Evolutionary conservation across 2,113 vertebrate species (phyloP), one percentile per base, ranked within the genome.

Genomic region (Alosa alosa): DNA sequence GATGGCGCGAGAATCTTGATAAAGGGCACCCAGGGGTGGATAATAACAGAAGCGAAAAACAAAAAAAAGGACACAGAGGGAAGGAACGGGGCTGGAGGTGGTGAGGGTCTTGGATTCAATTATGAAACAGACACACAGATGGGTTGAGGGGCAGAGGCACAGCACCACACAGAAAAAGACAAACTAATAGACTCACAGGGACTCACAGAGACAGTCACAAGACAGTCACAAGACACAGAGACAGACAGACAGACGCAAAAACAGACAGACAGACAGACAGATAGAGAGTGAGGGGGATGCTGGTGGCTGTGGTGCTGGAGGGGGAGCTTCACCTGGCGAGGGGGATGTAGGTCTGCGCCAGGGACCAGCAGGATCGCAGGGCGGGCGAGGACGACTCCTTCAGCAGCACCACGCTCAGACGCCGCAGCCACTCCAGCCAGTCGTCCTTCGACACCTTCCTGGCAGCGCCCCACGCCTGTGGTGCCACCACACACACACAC

Each of bases 401-500:
- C 83, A 99, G 95, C 89, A 99, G 92, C 89, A 99, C 98, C 83
- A 99, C 94, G 85, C 98, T 99, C 90, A 99, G 92, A 3, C 98
- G 91, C 64, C 98, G 94, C 85, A 99, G 94, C 98, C 98, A 99
- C 81, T 99, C 98, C 90, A 99, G 92, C 98, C 98, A 99, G 90
- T 99, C 98, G 31, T 99, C 98, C 92, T 99, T 99, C 91, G 98
- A 99, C 89, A 99, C 98, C 92, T 99, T 97, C 60, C 98, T 96
- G 86, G 98, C 97, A 0, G 98, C 98, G 86, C 98, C 98, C 98
- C 98, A 99, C 46, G 98, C 98, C 98, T 99, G 93, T 4, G 83
- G 83, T 13, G 49, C 31, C 90, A 89, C 91, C 50, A 90, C n/a
- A 85, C 81, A 86, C 2, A 18, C 25, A 75, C 72, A 78, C 72